Conservation (phyloP, 2,113 vertebrate species). For the Camelus dromedarius region DNA sequence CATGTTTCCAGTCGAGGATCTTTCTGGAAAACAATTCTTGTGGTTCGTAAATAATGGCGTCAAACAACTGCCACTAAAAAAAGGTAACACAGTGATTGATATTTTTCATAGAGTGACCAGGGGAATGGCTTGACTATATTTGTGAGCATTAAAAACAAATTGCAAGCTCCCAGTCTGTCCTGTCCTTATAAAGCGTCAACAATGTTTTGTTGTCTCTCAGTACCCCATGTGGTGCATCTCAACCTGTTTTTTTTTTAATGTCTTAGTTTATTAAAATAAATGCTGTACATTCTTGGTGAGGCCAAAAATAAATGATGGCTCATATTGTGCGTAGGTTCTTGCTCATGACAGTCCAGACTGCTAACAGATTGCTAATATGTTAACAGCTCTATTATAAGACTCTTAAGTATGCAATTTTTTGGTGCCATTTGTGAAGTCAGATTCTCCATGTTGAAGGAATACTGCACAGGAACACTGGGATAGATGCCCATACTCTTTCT, state of each 20-base stretch:
- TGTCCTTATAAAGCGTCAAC: conserved; percentile 35
- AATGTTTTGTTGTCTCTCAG: background rate
- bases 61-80: conserved; percentile 11
- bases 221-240: background rate
- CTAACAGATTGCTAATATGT: conserved; percentile 86
- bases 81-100: background rate
- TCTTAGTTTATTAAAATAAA: conserved; percentile 79
- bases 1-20: background rate
- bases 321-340: conserved; percentile 86
- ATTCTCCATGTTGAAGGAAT: conserved; percentile 32
- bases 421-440: conserved; percentile 58
- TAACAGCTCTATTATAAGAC: conserved; percentile 85
- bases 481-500: background rate
- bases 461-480: background rate
- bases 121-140: background rate
- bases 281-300: conserved; percentile 74
- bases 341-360: conserved; percentile 83
- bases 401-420: conserved; percentile 71
- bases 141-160: conserved; percentile 30
- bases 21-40: conserved; percentile 38
- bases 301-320: conserved; percentile 85
- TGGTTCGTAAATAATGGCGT: conserved; percentile 49
- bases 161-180: background rate
- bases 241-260: background rate
- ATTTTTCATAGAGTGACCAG: conserved; percentile 39